phyloP scores from a whole-genome alignment of 2,888 invertebrate species.

The Drosophila mimica region DNA sequence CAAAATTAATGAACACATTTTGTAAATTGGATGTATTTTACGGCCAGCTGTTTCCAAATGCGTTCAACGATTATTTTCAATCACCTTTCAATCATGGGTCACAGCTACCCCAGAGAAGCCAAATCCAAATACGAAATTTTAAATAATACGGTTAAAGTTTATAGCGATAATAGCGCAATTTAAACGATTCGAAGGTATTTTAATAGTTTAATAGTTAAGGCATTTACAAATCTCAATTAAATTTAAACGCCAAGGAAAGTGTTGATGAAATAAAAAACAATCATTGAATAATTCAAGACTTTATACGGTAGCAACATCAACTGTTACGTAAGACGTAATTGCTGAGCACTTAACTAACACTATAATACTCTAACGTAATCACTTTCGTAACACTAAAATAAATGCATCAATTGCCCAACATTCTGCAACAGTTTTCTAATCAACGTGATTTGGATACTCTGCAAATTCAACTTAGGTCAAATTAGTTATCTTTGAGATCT shows the following conservation, averaged over 20 bases:
- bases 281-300: not conserved
- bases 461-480: not conserved
- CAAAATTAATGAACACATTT: constrained; percentile 61
- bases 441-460: too few relatives aligned
- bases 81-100: constrained; percentile 7
- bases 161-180: not conserved
- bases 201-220: not conserved
- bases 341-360: not conserved
- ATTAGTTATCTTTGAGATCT: not conserved
- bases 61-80: constrained; percentile 10
- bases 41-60: constrained; percentile 11
- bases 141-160: not conserved
- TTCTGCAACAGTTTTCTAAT: not conserved
- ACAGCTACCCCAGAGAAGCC: not conserved
- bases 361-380: not conserved
- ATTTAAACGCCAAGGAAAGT: not conserved
- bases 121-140: not conserved
- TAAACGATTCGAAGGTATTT: not conserved
- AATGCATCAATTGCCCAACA: not conserved
- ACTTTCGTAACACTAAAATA: not conserved
- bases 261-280: not conserved
- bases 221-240: not conserved
- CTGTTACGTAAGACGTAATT: not conserved
- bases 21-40: constrained; percentile 42
- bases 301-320: not conserved